A percentile compares a stretch with the other conserved stretches of the same genome.
These are phyloP conservation scores for Perodicticus potto DNA, from an alignment of 2,797 vertebrate genomes.

Conservation along the genomic window DNA sequence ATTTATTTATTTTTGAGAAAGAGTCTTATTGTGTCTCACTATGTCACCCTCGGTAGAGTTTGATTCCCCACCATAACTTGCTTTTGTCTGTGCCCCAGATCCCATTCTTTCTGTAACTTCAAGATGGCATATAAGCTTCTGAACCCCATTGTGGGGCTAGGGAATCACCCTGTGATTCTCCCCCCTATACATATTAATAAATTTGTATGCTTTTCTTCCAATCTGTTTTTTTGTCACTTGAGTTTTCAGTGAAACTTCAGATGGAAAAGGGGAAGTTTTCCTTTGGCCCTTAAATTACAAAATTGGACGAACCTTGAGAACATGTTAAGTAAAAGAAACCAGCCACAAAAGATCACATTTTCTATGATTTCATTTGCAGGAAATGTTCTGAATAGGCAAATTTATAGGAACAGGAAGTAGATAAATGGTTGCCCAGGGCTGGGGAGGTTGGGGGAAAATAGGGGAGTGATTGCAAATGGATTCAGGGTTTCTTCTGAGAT, in stretches of 20 bases:
- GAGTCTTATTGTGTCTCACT: no score
- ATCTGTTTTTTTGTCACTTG: background rate
- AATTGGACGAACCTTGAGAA: background rate
- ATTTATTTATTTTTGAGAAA: no score
- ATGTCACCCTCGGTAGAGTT: no score
- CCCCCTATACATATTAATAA: background rate
- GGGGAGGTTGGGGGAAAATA: background rate
- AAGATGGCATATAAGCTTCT: background rate
- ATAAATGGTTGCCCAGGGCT: background rate
- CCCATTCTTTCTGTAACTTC: background rate
- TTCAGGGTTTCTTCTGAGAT: background rate
- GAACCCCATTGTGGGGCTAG: background rate
- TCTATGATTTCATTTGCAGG: background rate
- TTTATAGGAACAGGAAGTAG: background rate
- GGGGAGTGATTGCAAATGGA: background rate
- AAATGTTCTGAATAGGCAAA: background rate
- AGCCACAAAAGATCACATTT: background rate
- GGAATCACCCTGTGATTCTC: background rate
- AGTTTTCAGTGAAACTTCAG: background rate
- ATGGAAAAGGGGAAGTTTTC: background rate
- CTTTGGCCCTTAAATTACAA: background rate
- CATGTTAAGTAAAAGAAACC: background rate
- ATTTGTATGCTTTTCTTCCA: background rate
- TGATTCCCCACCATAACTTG: background rate
- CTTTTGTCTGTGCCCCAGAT: background rate